Conservation (phyloP, 2,113 vertebrate genomes). For the Ptychochromis oligacanthus region DNA sequence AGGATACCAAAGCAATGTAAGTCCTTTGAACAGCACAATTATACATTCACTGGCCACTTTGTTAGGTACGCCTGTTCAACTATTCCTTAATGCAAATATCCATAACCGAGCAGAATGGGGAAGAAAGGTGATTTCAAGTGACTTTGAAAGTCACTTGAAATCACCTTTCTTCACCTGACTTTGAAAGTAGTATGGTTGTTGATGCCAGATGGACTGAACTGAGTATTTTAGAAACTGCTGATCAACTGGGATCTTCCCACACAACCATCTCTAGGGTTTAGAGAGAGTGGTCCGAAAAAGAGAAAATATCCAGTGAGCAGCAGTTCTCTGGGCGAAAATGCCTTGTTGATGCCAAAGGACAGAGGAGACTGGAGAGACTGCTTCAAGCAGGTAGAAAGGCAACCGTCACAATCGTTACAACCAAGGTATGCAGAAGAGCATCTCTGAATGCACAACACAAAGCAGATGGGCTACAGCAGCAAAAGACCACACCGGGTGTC, state of each 20-base stretch:
- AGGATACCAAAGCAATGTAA: slow-evolving; percentile 99
- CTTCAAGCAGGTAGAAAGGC: background rate
- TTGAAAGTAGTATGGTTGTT: no score
- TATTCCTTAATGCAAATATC: background rate
- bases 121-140: background rate
- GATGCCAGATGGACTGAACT: background rate
- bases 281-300: background rate
- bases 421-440: background rate
- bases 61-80: background rate
- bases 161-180: no score
- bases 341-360: background rate
- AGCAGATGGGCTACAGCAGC: background rate
- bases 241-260: background rate
- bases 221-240: background rate
- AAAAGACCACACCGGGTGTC: background rate
- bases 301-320: background rate
- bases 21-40: slow-evolving; percentile 56
- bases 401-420: background rate
- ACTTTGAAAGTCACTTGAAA: no score
- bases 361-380: background rate
- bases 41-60: background rate
- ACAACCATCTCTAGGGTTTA: background rate
- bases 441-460: background rate
- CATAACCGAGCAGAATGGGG: background rate
- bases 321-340: background rate